Evolutionary conservation across 2,797 vertebrate genomes (phyloP).

Genomic region (Trachurus trachurus): DNA sequence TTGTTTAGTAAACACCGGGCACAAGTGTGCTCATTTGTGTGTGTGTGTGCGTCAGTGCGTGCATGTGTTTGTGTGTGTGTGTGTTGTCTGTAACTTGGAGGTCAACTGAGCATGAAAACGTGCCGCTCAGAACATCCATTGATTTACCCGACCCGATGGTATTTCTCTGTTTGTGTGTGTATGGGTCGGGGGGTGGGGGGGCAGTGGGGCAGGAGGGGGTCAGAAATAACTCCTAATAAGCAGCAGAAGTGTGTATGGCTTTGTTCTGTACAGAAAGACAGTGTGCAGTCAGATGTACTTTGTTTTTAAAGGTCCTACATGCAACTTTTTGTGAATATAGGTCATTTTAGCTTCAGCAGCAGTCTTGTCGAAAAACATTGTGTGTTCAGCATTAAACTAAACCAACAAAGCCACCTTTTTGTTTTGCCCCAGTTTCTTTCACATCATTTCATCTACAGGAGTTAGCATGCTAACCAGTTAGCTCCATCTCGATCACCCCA

Average conservation of each 20-base stretch:
- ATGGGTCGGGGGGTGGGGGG: conserved; percentile 14
- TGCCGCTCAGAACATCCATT: conserved; percentile 59
- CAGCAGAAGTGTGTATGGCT: conserved; percentile 18
- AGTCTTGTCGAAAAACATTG: too few species aligned
- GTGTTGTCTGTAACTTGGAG: conserved; percentile 39
- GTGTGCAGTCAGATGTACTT: background rate
- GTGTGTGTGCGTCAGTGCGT: conserved; percentile 12
- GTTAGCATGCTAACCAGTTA: too few species aligned
- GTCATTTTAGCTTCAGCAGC: too few species aligned
- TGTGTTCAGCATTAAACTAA: too few species aligned
- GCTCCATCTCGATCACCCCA: too few species aligned
- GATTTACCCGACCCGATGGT: conserved; percentile 30
- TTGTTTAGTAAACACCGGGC: conserved; percentile 65
- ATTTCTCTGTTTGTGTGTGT: conserved; percentile 25
- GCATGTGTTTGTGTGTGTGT: conserved; percentile 3
- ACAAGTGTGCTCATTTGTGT: conserved; percentile 19
- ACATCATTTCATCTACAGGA: too few species aligned
- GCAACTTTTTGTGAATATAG: too few species aligned
- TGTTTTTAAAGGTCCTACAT: too few species aligned
- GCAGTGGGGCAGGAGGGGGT: conserved; percentile 12
- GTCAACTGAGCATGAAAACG: conserved; percentile 59
- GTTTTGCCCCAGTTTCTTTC: too few species aligned
- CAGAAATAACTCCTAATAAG: conserved; percentile 30
- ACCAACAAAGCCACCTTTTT: too few species aligned
- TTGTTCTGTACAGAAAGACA: too few species aligned